Evolutionary conservation across 2,888 invertebrate genomes (phyloP), one percentile per base, ranked within the genome.

Genomic region (Leucania comma): DNA sequence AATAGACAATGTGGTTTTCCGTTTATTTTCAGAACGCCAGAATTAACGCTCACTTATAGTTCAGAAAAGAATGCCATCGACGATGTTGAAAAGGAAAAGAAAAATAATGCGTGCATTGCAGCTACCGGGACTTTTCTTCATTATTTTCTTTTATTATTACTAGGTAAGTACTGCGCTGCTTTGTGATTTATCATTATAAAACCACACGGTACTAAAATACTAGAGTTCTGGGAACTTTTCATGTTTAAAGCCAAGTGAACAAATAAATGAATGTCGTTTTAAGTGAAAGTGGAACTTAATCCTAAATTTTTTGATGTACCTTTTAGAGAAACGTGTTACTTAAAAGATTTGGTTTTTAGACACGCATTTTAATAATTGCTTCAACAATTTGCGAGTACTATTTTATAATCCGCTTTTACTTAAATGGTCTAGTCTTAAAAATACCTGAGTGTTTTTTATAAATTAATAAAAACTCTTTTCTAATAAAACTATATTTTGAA

Each of bases 121-220:
- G 79, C 80, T 35, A 71, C 70, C 51, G 74, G 75, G 14, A 83
- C 81, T 61, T 72, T 88, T 38, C 42, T 84, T 57, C 89, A 90
- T 74, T 89, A 88, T 64, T 60, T 83, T 9, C 60, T 86, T 51
- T 82, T 91, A 77, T 35, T 83, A 46, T 58, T 88, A 80, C 73
- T 90, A 68, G 90, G 91, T 91, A 80, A 91, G 90, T 89, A 46
- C 54, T 32, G 14, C 12, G n/a, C 5, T 54, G 20, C 17, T 59
- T 63, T 50, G 35, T 62, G 3, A 54, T 54, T 26, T 42, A 20
- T 22, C 50, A n/a, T 53, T 42, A 17, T 3, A 20, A 32, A 57
- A 56, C 9, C 6, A 20, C 2, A 10, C 6, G 3, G n/a, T 48
- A n/a, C 20, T 32, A 22, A 32, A 32, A 54, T 29, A 68, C 38